Conservation (phyloP, 2,113 vertebrate species). For the Numida meleagris region DNA sequence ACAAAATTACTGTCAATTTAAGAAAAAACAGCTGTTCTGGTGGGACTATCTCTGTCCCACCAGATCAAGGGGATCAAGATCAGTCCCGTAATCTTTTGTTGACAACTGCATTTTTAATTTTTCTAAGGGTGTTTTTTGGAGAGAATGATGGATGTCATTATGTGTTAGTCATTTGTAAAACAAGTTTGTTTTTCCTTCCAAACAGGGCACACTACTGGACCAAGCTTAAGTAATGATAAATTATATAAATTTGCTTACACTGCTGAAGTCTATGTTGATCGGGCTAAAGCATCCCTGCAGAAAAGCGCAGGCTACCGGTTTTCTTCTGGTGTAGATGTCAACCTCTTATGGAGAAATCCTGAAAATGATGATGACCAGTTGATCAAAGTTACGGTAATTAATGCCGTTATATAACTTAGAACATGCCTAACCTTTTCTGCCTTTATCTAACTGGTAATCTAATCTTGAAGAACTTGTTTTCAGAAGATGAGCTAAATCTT, state of each 20-base stretch:
- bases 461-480: neutral
- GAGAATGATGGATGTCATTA: neutral
- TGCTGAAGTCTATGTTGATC: slow-evolving; percentile 86
- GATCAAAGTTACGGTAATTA: slow-evolving; percentile 83
- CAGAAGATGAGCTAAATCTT: neutral
- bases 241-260: slow-evolving; percentile 91
- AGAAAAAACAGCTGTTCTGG: neutral
- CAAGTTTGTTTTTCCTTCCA: neutral
- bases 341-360: slow-evolving; percentile 91
- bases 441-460: neutral
- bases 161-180: neutral
- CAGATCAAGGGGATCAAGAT: neutral
- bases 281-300: slow-evolving; percentile 75
- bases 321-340: slow-evolving; percentile 83
- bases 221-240: slow-evolving; percentile 89
- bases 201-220: slow-evolving; percentile 88
- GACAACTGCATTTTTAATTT: neutral
- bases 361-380: slow-evolving; percentile 90
- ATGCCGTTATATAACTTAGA: neutral
- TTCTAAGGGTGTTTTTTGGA: neutral
- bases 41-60: neutral
- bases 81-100: neutral
- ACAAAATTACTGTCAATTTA: neutral
- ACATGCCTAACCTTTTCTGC: neutral
- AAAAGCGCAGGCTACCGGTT: slow-evolving; percentile 85